Evolutionary conservation across 1,140 invertebrate genomes (phyloP).

Genomic region (Lepidurus packardi): DNA sequence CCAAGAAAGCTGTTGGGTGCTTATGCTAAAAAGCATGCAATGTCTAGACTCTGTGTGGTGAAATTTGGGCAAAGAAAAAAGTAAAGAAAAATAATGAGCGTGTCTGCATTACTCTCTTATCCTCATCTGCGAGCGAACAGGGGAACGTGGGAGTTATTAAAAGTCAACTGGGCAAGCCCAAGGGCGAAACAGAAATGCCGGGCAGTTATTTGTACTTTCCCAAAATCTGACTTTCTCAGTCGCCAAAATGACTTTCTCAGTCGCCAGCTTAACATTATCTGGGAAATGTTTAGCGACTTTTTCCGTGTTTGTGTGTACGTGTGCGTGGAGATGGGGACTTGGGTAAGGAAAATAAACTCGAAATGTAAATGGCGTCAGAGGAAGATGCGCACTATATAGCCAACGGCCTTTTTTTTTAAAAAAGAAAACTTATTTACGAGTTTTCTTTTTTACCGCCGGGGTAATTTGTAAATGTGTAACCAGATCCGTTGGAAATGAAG

Average conservation of each 20-base stretch:
- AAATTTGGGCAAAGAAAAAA: conserved; percentile 15
- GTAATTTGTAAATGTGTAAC: conserved; percentile 16
- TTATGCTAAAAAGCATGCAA: conserved; percentile 20
- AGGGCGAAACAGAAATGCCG: background rate
- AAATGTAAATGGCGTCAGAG: too few relatives aligned
- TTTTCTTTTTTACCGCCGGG: background rate
- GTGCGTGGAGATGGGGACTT: too few relatives aligned
- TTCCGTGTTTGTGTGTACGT: too few relatives aligned
- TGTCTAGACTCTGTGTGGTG: background rate
- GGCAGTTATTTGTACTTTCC: background rate
- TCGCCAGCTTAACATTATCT: background rate
- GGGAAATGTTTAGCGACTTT: too few relatives aligned
- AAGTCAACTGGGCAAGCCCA: conserved; percentile 15
- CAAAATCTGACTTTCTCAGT: background rate
- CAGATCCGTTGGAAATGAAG: background rate
- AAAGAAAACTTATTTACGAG: background rate
- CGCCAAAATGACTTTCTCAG: too few relatives aligned
- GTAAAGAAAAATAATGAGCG: conserved; percentile 4
- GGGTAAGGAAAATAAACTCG: too few relatives aligned
- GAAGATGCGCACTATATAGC: too few relatives aligned
- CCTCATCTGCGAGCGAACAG: conserved; percentile 7
- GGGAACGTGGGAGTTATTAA: conserved; percentile 14
- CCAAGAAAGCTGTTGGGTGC: conserved; percentile 17
- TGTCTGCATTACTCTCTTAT: conserved; percentile 15
- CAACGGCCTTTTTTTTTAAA: too few relatives aligned